Percentiles rank a stretch among this genome's conserved stretches.
Evolutionary conservation across 2,113 vertebrate species (phyloP).

Genomic region (Poeciliopsis turrubarensis): DNA sequence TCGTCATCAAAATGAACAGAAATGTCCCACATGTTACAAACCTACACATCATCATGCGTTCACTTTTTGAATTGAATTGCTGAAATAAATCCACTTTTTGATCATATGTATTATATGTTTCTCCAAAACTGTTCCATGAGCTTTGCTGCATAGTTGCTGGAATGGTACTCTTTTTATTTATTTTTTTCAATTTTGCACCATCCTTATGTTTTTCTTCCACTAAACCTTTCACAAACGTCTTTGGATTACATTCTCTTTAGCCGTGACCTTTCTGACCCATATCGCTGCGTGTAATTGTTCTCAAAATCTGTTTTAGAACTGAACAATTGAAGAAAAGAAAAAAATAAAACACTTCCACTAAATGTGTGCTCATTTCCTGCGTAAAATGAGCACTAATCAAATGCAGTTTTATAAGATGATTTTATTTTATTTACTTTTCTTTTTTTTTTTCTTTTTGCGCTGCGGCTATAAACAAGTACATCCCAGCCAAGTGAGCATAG

Average conservation of each 20-base stretch:
- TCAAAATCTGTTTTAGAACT: neutral
- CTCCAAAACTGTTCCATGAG: neutral
- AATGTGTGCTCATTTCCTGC: no score
- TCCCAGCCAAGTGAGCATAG: conserved; percentile 30
- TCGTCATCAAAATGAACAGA: neutral
- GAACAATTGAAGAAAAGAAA: neutral
- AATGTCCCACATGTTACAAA: neutral
- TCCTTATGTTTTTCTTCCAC: neutral
- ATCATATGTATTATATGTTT: neutral
- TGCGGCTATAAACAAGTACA: conserved; percentile 31
- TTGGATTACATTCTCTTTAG: neutral
- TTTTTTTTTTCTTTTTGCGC: neutral
- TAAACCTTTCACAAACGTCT: neutral
- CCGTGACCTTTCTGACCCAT: neutral
- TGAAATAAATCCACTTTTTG: no score
- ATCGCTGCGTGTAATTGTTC: no score
- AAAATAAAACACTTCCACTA: neutral
- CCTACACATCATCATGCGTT: neutral
- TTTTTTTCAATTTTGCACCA: no score
- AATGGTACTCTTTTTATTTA: neutral
- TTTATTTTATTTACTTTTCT: neutral
- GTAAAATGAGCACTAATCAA: conserved; percentile 21
- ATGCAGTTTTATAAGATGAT: conserved; percentile 10
- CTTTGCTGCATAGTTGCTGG: neutral
- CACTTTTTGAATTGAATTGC: no score